Evolutionary conservation across 2,797 vertebrate genomes (phyloP).

Genomic region (Sebastolobus alascanus): DNA sequence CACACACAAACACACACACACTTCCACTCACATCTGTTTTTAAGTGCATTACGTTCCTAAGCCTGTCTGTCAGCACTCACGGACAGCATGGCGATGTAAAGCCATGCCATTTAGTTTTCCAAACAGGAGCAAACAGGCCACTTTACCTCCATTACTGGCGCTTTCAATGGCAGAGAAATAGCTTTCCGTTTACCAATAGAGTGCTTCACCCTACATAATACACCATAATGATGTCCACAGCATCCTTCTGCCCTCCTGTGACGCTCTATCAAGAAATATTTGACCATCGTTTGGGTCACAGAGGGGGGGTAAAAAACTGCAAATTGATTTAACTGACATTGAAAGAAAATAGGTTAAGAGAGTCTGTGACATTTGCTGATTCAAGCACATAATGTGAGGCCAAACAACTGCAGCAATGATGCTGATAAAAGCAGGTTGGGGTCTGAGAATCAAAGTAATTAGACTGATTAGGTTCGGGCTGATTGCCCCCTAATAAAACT

Average conservation of each 20-base stretch:
- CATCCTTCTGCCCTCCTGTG: slow-evolving; percentile 31
- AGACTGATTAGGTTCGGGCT: slow-evolving; percentile 22
- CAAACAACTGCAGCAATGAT: neutral
- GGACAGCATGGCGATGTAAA: slow-evolving; percentile 64
- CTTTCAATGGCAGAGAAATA: slow-evolving; percentile 71
- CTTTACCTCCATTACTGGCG: slow-evolving; percentile 80
- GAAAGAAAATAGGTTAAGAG: slow-evolving; percentile 17
- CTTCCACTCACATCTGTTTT: slow-evolving; percentile 68
- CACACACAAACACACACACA: slow-evolving; percentile 31
- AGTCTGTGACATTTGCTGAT: slow-evolving; percentile 24
- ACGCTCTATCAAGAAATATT: slow-evolving; percentile 53
- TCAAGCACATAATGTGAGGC: slow-evolving; percentile 13
- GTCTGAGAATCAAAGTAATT: slow-evolving; percentile 29
- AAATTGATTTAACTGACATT: slow-evolving; percentile 25
- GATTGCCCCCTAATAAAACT: slow-evolving; percentile 29
- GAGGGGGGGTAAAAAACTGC: slow-evolving; percentile 1
- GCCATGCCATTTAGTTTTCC: slow-evolving; percentile 78
- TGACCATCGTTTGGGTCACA: slow-evolving; percentile 35
- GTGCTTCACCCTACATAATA: slow-evolving; percentile 72
- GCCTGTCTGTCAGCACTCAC: slow-evolving; percentile 77
- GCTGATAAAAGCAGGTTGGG: slow-evolving; percentile 36
- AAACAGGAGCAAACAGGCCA: slow-evolving; percentile 77
- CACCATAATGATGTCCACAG: slow-evolving; percentile 68
- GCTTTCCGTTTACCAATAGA: slow-evolving; percentile 68
- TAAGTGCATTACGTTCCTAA: slow-evolving; percentile 78